phyloP scores from a whole-genome alignment of 2,888 invertebrate species.

The Hecatera dysodea region DNA sequence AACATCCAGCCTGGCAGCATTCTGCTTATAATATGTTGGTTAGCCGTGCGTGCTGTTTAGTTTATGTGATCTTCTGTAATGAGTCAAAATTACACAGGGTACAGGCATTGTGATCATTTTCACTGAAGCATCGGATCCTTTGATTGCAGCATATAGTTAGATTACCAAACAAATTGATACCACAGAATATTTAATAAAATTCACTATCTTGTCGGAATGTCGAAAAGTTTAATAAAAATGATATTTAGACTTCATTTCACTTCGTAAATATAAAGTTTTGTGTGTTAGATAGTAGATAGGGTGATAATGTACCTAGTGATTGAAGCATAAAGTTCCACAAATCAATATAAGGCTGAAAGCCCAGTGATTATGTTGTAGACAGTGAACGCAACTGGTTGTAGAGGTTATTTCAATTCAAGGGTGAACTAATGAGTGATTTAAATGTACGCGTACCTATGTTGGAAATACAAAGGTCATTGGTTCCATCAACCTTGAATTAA shows the following conservation, averaged over 20 bases:
- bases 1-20: background rate
- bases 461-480: constrained; percentile 71
- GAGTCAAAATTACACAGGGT: background rate
- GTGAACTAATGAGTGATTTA: constrained; percentile 31
- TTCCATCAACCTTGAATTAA: constrained; percentile 62
- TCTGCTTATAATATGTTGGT: background rate
- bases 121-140: background rate
- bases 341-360: constrained; percentile 36
- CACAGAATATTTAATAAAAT: background rate
- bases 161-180: constrained; percentile 1
- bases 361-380: constrained; percentile 7
- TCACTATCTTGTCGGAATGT: constrained; percentile 21
- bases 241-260: background rate
- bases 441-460: constrained; percentile 19
- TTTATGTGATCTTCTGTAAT: background rate
- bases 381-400: too few relatives aligned
- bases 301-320: constrained; percentile 17
- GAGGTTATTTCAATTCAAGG: constrained; percentile 22
- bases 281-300: background rate
- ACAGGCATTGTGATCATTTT: too few relatives aligned
- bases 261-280: background rate
- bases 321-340: constrained; percentile 4
- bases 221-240: background rate
- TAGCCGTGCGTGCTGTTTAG: background rate
- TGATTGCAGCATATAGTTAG: background rate